phyloP scores from a whole-genome alignment of 37 sponge, comb jelly and placozoan species.

The Aplysina aerophoba region DNA sequence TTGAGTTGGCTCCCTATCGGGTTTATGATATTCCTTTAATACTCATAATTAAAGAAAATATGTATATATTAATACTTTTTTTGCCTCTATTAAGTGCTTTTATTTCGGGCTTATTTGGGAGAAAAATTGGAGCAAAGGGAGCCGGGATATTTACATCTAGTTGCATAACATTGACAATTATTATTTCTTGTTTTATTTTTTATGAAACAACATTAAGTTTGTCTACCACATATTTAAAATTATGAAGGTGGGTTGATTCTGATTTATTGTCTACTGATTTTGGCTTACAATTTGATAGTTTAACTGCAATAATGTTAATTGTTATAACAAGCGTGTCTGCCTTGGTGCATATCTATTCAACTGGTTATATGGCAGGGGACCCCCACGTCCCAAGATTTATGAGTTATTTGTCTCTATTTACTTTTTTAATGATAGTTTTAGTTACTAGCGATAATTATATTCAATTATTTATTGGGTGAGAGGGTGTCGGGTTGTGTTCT shows the following conservation, averaged over 20 bases:
- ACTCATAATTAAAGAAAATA: constrained; percentile 1
- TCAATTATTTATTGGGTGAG: constrained; percentile 85
- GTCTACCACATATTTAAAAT: constrained; percentile 58
- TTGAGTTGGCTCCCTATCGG: no score
- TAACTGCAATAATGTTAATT: constrained; percentile 68
- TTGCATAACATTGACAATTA: constrained; percentile 41
- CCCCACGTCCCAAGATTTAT: constrained; percentile 81
- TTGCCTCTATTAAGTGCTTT: constrained; percentile 77
- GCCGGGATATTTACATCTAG: constrained; percentile 57
- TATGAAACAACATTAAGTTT: constrained; percentile 60
- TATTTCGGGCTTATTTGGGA: constrained; percentile 71
- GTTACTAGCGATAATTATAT: constrained; percentile 85
- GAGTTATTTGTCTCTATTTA: constrained; percentile 85
- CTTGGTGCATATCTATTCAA: constrained; percentile 82
- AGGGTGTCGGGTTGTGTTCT: constrained; percentile 79
- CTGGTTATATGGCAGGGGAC: constrained; percentile 71
- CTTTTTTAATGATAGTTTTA: constrained; percentile 84
- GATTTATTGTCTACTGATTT: constrained; percentile 62
- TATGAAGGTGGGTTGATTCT: constrained; percentile 71
- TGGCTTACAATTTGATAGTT: constrained; percentile 76
- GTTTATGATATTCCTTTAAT: no score
- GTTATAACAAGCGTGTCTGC: constrained; percentile 75
- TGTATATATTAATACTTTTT: constrained; percentile 77
- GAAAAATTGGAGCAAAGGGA: constrained; percentile 63
- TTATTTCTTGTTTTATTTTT: constrained; percentile 65